These are phyloP conservation scores for Nyctibius bracteatus DNA, from an alignment of 2,113 vertebrate genomes.

Conservation along the genomic window DNA sequence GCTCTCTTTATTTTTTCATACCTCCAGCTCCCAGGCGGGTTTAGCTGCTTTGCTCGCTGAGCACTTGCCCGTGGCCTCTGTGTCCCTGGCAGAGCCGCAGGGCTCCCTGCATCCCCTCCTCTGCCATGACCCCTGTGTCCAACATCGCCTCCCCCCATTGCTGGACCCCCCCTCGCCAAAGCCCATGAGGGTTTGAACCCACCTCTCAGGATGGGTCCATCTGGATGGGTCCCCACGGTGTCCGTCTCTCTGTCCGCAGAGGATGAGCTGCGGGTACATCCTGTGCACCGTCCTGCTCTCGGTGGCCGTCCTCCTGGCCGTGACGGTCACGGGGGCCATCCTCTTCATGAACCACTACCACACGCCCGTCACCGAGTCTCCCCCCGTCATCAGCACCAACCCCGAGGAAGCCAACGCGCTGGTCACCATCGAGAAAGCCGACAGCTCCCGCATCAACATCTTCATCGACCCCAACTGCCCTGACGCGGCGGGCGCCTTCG, in stretches of 20 bases:
- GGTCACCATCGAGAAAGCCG: conserved; percentile 92
- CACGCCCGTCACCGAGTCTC: conserved; percentile 77
- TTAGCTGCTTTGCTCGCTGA: not conserved
- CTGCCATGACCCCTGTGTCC: not conserved
- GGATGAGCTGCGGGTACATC: conserved; percentile 89
- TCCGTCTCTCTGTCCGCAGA: conserved; percentile 65
- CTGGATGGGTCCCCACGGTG: accelerated
- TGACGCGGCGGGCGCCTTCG: conserved; percentile 80
- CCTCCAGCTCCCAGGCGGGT: not conserved
- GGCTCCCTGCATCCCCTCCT: not conserved
- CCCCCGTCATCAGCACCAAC: conserved; percentile 90
- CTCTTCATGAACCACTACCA: conserved; percentile 95
- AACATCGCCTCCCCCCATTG: not conserved
- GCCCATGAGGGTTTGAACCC: not conserved
- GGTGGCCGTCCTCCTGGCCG: conserved; percentile 87
- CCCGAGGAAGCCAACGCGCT: conserved; percentile 87
- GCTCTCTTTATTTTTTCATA: conserved; percentile 41
- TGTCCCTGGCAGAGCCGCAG: not conserved
- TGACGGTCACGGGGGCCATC: conserved; percentile 88
- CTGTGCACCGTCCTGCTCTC: conserved; percentile 91
- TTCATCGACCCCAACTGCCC: conserved; percentile 98
- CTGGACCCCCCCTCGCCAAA: not conserved
- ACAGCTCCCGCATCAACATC: conserved; percentile 94
- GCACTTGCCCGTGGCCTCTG: not conserved
- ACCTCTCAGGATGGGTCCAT: not conserved